Percentiles rank a stretch among this genome's conserved stretches.
These are phyloP conservation scores for Hydractinia symbiolongicarpus DNA, from an alignment of 30 jellyfish, hydroid and myxozoan genomes.

Conservation along the genomic window DNA sequence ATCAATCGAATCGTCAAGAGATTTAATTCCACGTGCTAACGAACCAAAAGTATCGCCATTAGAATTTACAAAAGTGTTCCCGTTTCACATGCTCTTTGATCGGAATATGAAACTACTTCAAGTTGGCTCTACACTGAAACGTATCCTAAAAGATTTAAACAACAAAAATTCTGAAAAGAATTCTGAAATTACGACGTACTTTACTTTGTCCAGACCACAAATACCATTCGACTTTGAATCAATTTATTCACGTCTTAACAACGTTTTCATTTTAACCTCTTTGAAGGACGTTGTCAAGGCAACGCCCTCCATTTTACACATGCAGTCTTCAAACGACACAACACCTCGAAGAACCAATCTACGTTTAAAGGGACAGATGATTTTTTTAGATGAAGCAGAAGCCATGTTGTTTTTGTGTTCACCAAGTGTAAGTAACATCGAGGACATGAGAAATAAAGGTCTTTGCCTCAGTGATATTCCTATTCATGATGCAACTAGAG, in stretches of 20 bases:
- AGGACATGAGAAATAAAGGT: constrained; percentile 37
- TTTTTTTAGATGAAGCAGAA: constrained; percentile 34
- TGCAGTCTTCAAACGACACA: constrained; percentile 23
- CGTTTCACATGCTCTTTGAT: constrained; percentile 46
- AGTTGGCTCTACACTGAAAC: constrained; percentile 40
- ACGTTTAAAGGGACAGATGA: constrained; percentile 64
- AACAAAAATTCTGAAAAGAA: background rate
- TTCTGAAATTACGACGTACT: constrained; percentile 18
- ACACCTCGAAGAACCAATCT: constrained; percentile 36
- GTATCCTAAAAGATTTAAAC: constrained; percentile 31
- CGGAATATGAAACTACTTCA: constrained; percentile 37
- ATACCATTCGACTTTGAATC: constrained; percentile 38
- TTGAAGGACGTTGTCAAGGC: constrained; percentile 25
- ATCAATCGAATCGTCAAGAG: constrained; percentile 34
- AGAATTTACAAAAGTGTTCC: constrained; percentile 45
- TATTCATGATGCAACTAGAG: constrained; percentile 62
- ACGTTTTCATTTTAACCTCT: constrained; percentile 34
- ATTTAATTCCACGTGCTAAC: constrained; percentile 34
- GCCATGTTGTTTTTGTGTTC: constrained; percentile 50
- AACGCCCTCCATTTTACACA: background rate
- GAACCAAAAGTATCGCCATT: constrained; percentile 57
- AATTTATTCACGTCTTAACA: constrained; percentile 36
- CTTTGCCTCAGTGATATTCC: constrained; percentile 57
- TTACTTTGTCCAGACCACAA: constrained; percentile 45
- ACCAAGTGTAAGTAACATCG: constrained; percentile 47